Evolutionary conservation across 2,797 vertebrate species (phyloP), one percentile per base, ranked within the genome.

Genomic region (Chelidonichthys spinosus): DNA sequence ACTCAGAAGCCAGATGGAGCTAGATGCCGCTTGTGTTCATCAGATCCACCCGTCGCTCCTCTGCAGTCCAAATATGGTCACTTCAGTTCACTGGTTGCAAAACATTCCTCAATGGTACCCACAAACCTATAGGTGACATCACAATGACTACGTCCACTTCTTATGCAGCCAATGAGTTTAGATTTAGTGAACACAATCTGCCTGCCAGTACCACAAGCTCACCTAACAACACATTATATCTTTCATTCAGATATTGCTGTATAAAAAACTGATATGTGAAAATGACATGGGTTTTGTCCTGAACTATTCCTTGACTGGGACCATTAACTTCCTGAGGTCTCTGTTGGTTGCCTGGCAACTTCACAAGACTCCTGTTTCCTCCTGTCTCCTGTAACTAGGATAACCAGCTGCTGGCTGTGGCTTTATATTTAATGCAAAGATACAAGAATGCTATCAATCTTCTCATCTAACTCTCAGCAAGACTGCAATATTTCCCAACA

Each of bases 341-440:
- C 13, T 0, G 4, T 18, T 49, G 58, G 72, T 79, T 79, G 46
- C 76, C 39, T 56, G 9, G 61, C 49, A 77, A 80, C 74, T 39
- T n/a, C 69, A 61, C 47, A 65, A 55, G 47, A 55, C 46, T 42
- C 40, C n/a, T 49, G 36, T 63, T 63, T 82, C n/a, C 52, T 25
- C 25, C 25, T 25, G 25, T 25, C 25, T 25, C 25, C 25, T 25
- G 25, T 25, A 25, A 25, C 25, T 25, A 25, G 25, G 25, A 25
- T 25, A 55, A 44, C 42, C 61, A 44, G 47, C 47, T 33, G 9
- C 25, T 78, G 14, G 13, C 32, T 78, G 15, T 18, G 32, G 50
- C 11, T 60, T 59, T 25, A 54, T 32, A 40, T 69, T 47, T 10
- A 40, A 47, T 56, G 0, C n/a, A 63, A 5, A 35, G 17, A 25